phyloP scores from a whole-genome alignment of 2,888 invertebrate species.

The Ceraclea dissimilis region DNA sequence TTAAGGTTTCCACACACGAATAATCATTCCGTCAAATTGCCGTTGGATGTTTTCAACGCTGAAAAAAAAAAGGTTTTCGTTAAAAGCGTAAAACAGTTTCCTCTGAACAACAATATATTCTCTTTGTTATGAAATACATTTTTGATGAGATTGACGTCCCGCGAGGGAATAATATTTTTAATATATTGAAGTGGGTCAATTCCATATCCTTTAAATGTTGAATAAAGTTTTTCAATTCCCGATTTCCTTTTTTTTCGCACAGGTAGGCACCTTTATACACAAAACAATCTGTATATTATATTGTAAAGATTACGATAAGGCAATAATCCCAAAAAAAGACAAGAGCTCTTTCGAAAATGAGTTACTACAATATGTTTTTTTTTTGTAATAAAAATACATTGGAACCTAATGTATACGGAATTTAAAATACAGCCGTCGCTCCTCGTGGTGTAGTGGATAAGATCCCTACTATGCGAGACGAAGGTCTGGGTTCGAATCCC shows the following conservation, averaged over 20 bases:
- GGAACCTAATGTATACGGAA: no score
- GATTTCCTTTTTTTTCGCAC: neutral
- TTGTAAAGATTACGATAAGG: no score
- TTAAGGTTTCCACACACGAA: neutral
- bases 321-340: no score
- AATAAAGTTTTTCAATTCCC: neutral
- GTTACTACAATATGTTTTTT: no score
- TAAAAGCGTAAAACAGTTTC: neutral
- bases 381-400: no score
- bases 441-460: no score
- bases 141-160: conserved; percentile 1
- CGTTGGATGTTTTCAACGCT: neutral
- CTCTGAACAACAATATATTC: neutral
- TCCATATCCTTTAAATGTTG: neutral
- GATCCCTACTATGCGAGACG: no score
- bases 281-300: no score
- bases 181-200: neutral
- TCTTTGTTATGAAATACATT: neutral
- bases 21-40: neutral
- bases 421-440: no score
- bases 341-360: no score
- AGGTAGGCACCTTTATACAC: no score
- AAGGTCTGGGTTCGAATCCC: no score
- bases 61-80: neutral
- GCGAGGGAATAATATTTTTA: neutral